Evolutionary conservation across 37 sponge, comb jelly and placozoan genomes (phyloP).

Genomic region (Cliona cf. orientalis): DNA sequence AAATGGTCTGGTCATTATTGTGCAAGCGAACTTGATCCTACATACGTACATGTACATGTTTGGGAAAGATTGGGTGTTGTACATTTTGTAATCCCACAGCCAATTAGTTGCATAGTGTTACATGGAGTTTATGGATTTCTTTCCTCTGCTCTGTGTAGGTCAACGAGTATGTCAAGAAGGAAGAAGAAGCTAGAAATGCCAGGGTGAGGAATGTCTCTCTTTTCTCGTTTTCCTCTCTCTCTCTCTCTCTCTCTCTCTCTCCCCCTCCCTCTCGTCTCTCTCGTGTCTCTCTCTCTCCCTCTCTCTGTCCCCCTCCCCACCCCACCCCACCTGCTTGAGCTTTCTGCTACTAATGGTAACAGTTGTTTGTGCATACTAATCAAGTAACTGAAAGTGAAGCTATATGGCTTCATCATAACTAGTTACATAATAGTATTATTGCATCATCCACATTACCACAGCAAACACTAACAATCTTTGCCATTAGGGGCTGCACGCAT

Average conservation of each 20-base stretch:
- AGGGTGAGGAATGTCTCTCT: not conserved
- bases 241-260: constrained; percentile 6
- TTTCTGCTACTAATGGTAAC: not conserved
- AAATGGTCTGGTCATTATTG: too few species aligned
- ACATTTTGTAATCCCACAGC: too few species aligned
- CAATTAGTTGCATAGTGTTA: too few species aligned
- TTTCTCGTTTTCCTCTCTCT: not conserved
- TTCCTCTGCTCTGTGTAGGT: not conserved
- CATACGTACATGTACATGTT: too few species aligned
- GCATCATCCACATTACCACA: not conserved
- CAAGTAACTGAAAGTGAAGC: not conserved
- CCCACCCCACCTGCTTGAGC: too few species aligned
- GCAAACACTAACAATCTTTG: too few species aligned
- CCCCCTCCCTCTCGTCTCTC: too few species aligned
- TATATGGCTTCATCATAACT: not conserved
- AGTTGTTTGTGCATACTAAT: not conserved
- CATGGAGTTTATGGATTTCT: not conserved
- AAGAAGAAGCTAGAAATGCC: constrained; percentile 1
- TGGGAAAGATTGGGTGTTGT: too few species aligned
- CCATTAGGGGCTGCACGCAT: too few species aligned
- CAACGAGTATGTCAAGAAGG: not conserved
- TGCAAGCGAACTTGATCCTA: too few species aligned
- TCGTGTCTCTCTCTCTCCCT: too few species aligned
- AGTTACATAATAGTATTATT: not conserved
- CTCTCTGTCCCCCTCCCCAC: too few species aligned